Evolutionary conservation across 2,888 invertebrate species (phyloP).

Genomic region (Chouioia cunea): DNA sequence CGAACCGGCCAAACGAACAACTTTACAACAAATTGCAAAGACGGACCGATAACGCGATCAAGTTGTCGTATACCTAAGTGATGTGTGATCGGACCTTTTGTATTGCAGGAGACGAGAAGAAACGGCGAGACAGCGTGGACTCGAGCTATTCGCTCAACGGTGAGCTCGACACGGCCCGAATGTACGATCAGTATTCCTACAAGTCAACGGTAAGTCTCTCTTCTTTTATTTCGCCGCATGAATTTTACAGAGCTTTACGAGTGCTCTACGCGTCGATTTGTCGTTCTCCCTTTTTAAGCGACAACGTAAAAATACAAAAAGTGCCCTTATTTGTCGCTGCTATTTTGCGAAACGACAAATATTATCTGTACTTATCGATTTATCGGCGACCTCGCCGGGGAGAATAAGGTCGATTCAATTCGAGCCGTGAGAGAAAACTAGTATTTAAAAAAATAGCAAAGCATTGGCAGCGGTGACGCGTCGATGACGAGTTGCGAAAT

Average conservation of each 20-base stretch:
- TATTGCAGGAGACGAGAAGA: conserved; percentile 63
- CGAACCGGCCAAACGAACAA: too few relatives aligned
- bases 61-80: conserved; percentile 9
- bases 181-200: conserved; percentile 77
- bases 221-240: conserved; percentile 21
- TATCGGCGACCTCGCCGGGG: conserved; percentile 22
- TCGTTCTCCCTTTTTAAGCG: background rate
- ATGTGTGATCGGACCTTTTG: conserved; percentile 17
- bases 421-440: conserved; percentile 6
- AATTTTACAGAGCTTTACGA: conserved; percentile 18
- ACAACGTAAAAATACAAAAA: background rate
- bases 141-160: conserved; percentile 75
- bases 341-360: conserved; percentile 2
- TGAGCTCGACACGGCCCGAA: conserved; percentile 74
- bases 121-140: conserved; percentile 72
- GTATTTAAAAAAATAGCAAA: conserved; percentile 10
- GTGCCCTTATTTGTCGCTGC: background rate
- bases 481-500: conserved; percentile 29
- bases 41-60: background rate
- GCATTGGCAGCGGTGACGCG: background rate
- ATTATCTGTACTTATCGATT: conserved; percentile 27
- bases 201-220: conserved; percentile 69
- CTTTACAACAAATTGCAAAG: conserved; percentile 12
- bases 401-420: conserved; percentile 32
- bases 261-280: background rate